phyloP scores from a whole-genome alignment of 2,797 vertebrate species.

The Borostomias antarcticus region DNA sequence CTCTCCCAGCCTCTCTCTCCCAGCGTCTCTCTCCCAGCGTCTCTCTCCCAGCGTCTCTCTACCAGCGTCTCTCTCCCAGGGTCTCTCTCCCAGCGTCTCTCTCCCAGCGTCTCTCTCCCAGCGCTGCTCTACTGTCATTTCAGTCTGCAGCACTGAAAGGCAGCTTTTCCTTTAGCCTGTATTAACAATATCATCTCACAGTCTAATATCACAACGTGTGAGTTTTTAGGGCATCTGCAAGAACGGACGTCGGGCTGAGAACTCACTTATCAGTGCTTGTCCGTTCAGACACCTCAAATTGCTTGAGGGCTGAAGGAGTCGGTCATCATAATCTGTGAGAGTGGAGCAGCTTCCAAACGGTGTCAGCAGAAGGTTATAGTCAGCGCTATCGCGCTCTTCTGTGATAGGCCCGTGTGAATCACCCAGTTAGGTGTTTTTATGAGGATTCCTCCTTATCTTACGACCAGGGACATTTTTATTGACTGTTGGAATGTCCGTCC shows the following conservation, averaged over 20 bases:
- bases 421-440: conserved; percentile 53
- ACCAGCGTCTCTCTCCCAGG: too few relatives aligned
- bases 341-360: conserved; percentile 48
- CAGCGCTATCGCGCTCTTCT: conserved; percentile 43
- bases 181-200: not conserved
- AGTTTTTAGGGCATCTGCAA: conserved; percentile 9
- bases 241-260: not conserved
- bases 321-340: conserved; percentile 32
- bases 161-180: not conserved
- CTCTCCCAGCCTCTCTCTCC: too few relatives aligned
- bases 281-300: conserved; percentile 21
- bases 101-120: not conserved
- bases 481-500: conserved; percentile 60
- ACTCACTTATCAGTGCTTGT: conserved; percentile 11
- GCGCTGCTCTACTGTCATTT: not conserved
- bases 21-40: too few relatives aligned
- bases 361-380: conserved; percentile 55
- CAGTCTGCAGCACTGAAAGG: not conserved
- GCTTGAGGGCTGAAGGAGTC: conserved; percentile 21
- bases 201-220: not conserved
- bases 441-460: conserved; percentile 60
- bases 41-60: too few relatives aligned
- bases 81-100: not conserved
- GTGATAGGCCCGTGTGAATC: conserved; percentile 34
- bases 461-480: conserved; percentile 56